These are phyloP conservation scores for Lypha dubia DNA, from an alignment of 2,888 invertebrate species.

Conservation along the genomic window DNA sequence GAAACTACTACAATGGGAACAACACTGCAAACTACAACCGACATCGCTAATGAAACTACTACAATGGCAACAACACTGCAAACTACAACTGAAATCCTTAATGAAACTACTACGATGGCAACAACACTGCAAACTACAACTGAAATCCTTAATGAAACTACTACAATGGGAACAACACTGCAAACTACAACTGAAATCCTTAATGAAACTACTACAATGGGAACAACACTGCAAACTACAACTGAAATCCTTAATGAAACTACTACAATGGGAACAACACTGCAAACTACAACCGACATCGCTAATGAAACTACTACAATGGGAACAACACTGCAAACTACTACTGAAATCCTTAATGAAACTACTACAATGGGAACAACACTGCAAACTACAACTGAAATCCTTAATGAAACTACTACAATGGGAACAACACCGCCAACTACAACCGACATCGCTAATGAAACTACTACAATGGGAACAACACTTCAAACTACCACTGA, in stretches of 20 bases:
- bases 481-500: constrained; percentile 35
- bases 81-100: constrained; percentile 3
- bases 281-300: constrained; percentile 77
- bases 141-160: too few species aligned
- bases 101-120: constrained; percentile 68
- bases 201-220: constrained; percentile 70
- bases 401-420: constrained; percentile 68
- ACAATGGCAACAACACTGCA: constrained; percentile 36
- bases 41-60: constrained; percentile 26
- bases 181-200: constrained; percentile 56
- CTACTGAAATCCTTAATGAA: constrained; percentile 56
- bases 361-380: constrained; percentile 45
- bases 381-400: constrained; percentile 34
- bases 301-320: constrained; percentile 64
- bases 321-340: constrained; percentile 17
- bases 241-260: constrained; percentile 61
- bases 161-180: constrained; percentile 41
- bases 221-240: constrained; percentile 66
- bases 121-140: too few species aligned
- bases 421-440: neutral
- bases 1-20: constrained; percentile 66
- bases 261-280: constrained; percentile 59
- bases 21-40: neutral
- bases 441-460: neutral
- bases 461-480: constrained; percentile 47